Evolutionary conservation across 1,140 invertebrate genomes (phyloP).

Genomic region (Maconellicoccus hirsutus): DNA sequence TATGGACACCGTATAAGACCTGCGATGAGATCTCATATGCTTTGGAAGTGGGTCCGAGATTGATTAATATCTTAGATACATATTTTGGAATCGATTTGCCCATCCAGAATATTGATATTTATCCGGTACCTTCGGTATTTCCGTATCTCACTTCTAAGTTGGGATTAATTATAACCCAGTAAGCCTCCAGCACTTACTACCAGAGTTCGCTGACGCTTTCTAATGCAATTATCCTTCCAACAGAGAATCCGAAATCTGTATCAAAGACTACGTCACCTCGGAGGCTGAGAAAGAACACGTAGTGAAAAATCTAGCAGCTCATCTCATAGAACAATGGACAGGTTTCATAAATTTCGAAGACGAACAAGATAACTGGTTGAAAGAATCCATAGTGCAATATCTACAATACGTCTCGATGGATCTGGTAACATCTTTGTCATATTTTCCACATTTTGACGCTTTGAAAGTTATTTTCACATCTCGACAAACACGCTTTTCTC

Average conservation of each 20-base stretch:
- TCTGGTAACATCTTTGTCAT: background rate
- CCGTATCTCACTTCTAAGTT: background rate
- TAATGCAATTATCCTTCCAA: background rate
- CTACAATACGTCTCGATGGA: background rate
- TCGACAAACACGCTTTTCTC: background rate
- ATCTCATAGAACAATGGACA: background rate
- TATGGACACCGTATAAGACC: background rate
- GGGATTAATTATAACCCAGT: background rate
- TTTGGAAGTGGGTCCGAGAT: background rate
- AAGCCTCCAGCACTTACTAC: background rate
- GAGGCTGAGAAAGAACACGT: background rate
- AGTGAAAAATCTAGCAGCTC: background rate
- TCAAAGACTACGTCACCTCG: background rate
- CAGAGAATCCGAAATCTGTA: background rate
- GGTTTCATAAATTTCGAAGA: background rate
- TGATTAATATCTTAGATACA: background rate
- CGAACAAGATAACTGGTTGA: constrained; percentile 3
- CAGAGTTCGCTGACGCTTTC: background rate
- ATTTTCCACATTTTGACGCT: no score
- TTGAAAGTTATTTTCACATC: background rate
- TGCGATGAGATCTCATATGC: background rate
- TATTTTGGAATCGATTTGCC: background rate
- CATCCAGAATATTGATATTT: background rate
- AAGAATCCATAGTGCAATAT: constrained; percentile 15
- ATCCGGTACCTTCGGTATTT: background rate